Conservation (phyloP, 2,888 invertebrate species). For the Adineta ricciae region DNA sequence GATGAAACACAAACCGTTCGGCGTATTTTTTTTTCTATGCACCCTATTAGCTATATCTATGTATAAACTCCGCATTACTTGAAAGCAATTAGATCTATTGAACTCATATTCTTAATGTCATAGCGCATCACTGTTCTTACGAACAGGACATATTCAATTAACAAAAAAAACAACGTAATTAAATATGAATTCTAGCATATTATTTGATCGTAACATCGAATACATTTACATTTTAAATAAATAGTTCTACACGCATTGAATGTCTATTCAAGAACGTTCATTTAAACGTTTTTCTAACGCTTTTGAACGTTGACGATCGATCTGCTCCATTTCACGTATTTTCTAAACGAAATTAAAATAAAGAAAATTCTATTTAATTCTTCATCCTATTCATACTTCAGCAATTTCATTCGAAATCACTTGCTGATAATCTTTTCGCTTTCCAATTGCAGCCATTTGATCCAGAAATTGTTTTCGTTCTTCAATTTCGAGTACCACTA, state of each 20-base stretch:
- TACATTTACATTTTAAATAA: too few species aligned
- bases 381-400: slow-evolving; percentile 39
- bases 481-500: slow-evolving; percentile 47
- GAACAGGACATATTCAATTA: too few species aligned
- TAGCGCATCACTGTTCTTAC: too few species aligned
- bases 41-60: too few species aligned
- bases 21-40: too few species aligned
- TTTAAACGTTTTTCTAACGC: slow-evolving; percentile 39
- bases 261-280: not conserved
- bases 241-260: not conserved
- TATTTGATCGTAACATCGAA: too few species aligned
- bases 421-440: slow-evolving; percentile 43
- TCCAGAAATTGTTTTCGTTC: slow-evolving; percentile 45
- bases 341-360: slow-evolving; percentile 36
- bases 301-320: slow-evolving; percentile 41
- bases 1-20: too few species aligned
- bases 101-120: too few species aligned
- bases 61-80: too few species aligned
- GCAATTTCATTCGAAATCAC: slow-evolving; percentile 50
- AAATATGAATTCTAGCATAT: too few species aligned
- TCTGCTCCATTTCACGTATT: slow-evolving; percentile 45
- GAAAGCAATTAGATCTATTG: too few species aligned
- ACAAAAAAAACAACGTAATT: too few species aligned
- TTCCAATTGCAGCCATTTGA: slow-evolving; percentile 46
- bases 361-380: not conserved